phyloP scores from a whole-genome alignment of 2,888 invertebrate genomes.

The Idaea aversata region DNA sequence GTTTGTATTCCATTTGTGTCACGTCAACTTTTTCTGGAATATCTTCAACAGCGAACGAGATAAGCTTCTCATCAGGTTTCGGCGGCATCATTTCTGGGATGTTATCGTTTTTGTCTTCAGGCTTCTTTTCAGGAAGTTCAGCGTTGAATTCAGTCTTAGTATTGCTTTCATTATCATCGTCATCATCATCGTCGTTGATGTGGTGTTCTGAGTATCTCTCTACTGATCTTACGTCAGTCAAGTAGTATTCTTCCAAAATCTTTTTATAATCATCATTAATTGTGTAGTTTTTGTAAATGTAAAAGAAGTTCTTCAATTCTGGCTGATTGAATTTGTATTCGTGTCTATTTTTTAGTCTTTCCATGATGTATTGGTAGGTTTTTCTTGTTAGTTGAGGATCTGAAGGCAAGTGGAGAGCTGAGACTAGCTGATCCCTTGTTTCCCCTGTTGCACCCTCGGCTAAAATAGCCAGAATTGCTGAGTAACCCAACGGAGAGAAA shows the following conservation, averaged over 20 bases:
- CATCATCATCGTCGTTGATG: constrained; percentile 36
- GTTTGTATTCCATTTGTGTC: constrained; percentile 57
- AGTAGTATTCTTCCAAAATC: constrained; percentile 79
- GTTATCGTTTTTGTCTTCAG: constrained; percentile 55
- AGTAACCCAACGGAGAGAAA: constrained; percentile 83
- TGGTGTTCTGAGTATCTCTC: constrained; percentile 59
- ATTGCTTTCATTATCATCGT: constrained; percentile 45
- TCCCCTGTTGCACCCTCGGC: constrained; percentile 83
- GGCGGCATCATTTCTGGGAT: constrained; percentile 58
- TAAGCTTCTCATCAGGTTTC: constrained; percentile 77
- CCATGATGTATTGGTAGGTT: constrained; percentile 72
- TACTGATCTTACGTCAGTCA: constrained; percentile 82
- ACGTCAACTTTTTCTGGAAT: constrained; percentile 68
- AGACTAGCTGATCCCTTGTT: constrained; percentile 79
- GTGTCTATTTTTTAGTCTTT: constrained; percentile 71
- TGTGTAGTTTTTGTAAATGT: constrained; percentile 83
- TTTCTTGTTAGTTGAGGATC: constrained; percentile 68
- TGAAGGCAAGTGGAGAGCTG: constrained; percentile 78
- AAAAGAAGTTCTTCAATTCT: constrained; percentile 84
- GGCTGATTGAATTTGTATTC: constrained; percentile 77
- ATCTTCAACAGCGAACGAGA: constrained; percentile 74
- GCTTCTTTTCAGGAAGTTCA: constrained; percentile 54
- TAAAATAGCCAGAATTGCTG: constrained; percentile 81
- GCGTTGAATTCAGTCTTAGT: constrained; percentile 51
- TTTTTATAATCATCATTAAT: constrained; percentile 81